Evolutionary conservation across 2,797 vertebrate species (phyloP).

Genomic region (Carcharodon carcharias): DNA sequence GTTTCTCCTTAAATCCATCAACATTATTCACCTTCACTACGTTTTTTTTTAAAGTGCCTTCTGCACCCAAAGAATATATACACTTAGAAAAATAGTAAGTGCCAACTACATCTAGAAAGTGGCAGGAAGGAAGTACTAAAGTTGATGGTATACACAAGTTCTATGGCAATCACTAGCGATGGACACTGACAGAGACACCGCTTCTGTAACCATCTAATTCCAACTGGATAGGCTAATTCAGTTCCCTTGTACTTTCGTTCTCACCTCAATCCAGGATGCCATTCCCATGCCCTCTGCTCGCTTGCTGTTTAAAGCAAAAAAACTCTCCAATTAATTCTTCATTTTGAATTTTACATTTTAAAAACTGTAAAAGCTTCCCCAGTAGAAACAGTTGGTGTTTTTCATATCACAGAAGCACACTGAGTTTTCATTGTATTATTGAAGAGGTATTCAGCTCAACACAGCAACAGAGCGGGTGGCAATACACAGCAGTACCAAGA

Average conservation of each 20-base stretch:
- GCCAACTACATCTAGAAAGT: not conserved
- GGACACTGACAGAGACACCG: not conserved
- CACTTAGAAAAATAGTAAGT: not conserved
- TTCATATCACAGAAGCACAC: not conserved
- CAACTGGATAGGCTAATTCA: not conserved
- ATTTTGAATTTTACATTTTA: not conserved
- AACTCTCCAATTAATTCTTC: not conserved
- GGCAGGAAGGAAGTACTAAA: not conserved
- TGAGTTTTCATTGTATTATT: not conserved
- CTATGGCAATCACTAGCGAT: not conserved
- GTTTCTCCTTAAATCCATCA: not conserved
- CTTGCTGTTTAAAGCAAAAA: not conserved
- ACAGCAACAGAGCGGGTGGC: not conserved
- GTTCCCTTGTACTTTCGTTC: not conserved
- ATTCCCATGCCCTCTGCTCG: not conserved
- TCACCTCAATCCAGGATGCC: not conserved
- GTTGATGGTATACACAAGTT: not conserved
- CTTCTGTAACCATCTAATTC: not conserved
- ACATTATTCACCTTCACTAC: not conserved
- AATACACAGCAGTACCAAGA: not conserved
- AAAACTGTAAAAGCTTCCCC: not conserved
- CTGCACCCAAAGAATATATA: not conserved
- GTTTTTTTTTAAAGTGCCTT: not conserved
- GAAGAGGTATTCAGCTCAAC: not conserved
- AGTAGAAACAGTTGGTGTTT: not conserved